Evolutionary conservation across 2,888 invertebrate species (phyloP).

Genomic region (Nebria salina): DNA sequence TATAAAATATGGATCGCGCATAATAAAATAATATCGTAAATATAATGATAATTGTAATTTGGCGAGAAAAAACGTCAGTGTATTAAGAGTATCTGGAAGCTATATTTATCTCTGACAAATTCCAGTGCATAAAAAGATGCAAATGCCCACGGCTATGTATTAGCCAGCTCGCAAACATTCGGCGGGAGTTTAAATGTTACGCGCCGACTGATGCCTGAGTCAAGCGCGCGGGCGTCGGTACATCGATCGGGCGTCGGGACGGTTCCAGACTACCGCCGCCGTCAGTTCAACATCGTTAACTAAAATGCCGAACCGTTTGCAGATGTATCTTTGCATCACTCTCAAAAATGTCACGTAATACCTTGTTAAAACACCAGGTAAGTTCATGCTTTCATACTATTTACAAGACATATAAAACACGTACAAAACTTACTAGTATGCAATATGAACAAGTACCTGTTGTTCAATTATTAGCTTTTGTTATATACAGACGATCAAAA

Average conservation of each 20-base stretch:
- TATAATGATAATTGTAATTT: neutral
- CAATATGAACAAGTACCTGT: neutral
- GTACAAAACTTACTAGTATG: neutral
- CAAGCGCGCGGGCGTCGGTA: slow-evolving; percentile 32
- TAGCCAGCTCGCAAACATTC: neutral
- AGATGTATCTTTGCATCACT: slow-evolving; percentile 25
- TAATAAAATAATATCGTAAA: neutral
- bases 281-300: slow-evolving; percentile 21
- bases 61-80: neutral
- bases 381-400: neutral
- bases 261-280: slow-evolving; percentile 16
- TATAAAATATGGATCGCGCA: no score
- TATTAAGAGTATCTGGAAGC: neutral
- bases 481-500: neutral
- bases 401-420: slow-evolving; percentile 1
- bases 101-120: neutral
- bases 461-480: slow-evolving; percentile 9
- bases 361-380: slow-evolving; percentile 33
- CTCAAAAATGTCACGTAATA: slow-evolving; percentile 42
- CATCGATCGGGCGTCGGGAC: slow-evolving; percentile 40
- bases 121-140: neutral
- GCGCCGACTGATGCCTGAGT: neutral
- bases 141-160: neutral
- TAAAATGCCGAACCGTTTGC: slow-evolving; percentile 35
- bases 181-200: slow-evolving; percentile 12